Evolutionary conservation across 1,140 invertebrate genomes (phyloP), one percentile per base, ranked within the genome.

Genomic region (Bicyclus anynana): DNA sequence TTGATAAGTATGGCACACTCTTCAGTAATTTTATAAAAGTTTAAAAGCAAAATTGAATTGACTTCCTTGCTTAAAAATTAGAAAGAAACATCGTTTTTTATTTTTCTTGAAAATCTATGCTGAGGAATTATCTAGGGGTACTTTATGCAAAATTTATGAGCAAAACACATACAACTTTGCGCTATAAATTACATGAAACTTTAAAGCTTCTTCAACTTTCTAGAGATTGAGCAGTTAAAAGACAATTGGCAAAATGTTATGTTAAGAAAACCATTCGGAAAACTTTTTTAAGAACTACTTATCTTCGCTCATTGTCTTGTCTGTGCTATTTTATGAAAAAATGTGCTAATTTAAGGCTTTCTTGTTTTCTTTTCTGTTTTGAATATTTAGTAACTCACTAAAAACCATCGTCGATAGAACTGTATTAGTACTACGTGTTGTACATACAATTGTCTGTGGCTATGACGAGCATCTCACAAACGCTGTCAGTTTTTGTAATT

Each of bases 261-360:
- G 7, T 33, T 46, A n/a, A 44, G 13, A 35, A 33, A 46, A 5
- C 35, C 26, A 52, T 59, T 59, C 56, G 56, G 59, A 62, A 57
- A 52, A 57, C 53, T 59, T 59, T 52, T 17, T 59, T 59, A 59
- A 59, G 56, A 35, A 48, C 53, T 46, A 21, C 12, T 17, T n/a
- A 20, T 18, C 53, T 33, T 27, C 26, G 48, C 49, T 59, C 49
- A 59, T 59, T 54, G 23, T 59, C 49, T 64, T 55, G 53, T 52
- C 35, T 52, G 42, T 53, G 62, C 46, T 53, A 40, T 55, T 47
- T 26, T 44, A 27, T 16, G 10, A 46, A 16, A n/a, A 21, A 14
- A 57, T 53, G 37, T 48, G 60, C 55, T 56, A 59, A 67, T 53
- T 50, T 56, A n/a, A 44, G 57, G 64, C 63, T 66, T 66, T 21